Evolutionary conservation across 2,113 vertebrate genomes (phyloP).

Genomic region (Myotis lucifugus): DNA sequence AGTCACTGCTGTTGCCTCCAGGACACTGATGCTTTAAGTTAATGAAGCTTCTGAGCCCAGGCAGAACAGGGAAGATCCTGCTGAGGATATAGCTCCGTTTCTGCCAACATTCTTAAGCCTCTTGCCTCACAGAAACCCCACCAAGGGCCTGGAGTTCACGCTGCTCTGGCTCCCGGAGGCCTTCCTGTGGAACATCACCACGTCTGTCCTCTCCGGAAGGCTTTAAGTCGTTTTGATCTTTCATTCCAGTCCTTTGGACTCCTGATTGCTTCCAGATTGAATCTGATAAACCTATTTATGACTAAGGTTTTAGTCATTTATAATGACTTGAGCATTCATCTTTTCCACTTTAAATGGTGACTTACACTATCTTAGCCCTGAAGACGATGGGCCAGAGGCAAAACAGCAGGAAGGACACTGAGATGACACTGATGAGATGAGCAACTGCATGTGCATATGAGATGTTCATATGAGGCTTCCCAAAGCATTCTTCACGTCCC

Average conservation of each 20-base stretch:
- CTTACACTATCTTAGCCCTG: background rate
- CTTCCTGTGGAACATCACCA: background rate
- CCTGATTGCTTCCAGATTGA: background rate
- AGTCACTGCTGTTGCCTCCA: background rate
- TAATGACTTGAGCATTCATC: background rate
- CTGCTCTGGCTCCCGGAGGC: background rate
- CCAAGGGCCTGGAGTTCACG: background rate
- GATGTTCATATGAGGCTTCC: background rate
- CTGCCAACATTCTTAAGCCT: background rate
- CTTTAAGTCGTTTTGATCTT: background rate
- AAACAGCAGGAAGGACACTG: background rate
- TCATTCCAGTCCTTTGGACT: background rate
- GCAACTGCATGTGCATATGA: fast-evolving
- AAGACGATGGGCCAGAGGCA: background rate
- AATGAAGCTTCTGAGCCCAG: background rate
- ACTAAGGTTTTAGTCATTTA: background rate
- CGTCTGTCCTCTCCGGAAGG: background rate
- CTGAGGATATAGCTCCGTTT: background rate
- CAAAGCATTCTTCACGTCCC: background rate
- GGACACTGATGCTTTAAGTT: background rate
- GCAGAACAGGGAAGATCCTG: background rate
- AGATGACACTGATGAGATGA: background rate
- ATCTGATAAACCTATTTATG: background rate
- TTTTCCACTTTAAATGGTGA: background rate
- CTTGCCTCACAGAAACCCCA: background rate